Evolutionary conservation across 2,113 vertebrate species (phyloP).

Genomic region (Nipponia nippon): DNA sequence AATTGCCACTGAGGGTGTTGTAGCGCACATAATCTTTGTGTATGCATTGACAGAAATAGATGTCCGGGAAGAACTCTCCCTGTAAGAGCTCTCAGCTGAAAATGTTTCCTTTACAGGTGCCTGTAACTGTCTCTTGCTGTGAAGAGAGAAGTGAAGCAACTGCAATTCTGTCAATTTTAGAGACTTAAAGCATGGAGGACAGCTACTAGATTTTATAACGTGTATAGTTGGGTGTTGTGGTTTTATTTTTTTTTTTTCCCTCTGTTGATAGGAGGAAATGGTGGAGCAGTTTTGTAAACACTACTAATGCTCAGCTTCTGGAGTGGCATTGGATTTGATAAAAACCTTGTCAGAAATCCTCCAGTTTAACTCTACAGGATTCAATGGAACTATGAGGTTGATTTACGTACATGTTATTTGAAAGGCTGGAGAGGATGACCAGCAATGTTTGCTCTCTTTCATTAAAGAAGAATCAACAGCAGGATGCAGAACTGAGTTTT

Average conservation of each 20-base stretch:
- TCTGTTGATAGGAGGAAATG: not conserved
- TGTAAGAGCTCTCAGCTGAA: not conserved
- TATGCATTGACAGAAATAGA: not conserved
- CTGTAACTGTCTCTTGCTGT: not conserved
- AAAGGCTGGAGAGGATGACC: not conserved
- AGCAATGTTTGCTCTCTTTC: not conserved
- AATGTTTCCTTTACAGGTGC: not conserved
- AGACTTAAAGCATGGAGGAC: not conserved
- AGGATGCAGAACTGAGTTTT: not conserved
- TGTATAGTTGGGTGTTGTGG: not conserved
- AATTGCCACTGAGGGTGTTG: not conserved
- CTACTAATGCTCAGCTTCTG: not conserved
- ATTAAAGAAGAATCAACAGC: not conserved
- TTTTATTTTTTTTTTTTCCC: not conserved
- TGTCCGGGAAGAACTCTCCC: not conserved
- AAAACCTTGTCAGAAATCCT: not conserved
- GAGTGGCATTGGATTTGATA: not conserved
- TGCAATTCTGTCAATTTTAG: not conserved
- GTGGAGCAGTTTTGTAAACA: not conserved
- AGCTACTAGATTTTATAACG: not conserved
- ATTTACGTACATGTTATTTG: not conserved
- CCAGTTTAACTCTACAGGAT: not conserved
- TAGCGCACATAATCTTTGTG: not conserved
- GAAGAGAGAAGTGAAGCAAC: not conserved
- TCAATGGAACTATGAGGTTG: not conserved